Evolutionary conservation across 1,140 invertebrate species (phyloP).

Genomic region (Mizuhopecten yessoensis): DNA sequence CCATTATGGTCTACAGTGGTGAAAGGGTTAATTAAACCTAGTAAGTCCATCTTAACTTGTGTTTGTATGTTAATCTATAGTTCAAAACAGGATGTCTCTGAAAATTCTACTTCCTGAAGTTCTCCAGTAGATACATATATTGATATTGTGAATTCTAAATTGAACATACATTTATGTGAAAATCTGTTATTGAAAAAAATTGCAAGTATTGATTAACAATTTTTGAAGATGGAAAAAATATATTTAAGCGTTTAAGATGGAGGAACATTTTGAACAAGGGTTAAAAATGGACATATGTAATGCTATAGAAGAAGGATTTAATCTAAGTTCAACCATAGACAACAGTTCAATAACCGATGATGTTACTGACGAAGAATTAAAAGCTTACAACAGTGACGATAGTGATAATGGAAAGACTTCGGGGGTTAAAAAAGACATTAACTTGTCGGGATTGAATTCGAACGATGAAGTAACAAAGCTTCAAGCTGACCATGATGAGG

Average conservation of each 20-base stretch:
- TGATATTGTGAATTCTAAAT: neutral
- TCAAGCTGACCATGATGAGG: neutral
- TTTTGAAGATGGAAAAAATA: neutral
- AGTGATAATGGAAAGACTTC: neutral
- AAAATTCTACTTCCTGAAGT: neutral
- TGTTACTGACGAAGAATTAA: neutral
- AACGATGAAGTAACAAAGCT: neutral
- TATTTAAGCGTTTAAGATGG: neutral
- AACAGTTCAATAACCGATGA: neutral
- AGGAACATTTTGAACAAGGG: neutral
- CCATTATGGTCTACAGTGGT: too few relatives aligned
- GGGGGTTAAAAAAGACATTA: neutral
- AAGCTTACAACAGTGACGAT: neutral
- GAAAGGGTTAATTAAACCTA: too few relatives aligned
- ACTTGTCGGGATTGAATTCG: neutral
- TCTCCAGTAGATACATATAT: neutral
- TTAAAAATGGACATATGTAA: neutral
- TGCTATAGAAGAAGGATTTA: slow-evolving; percentile 5
- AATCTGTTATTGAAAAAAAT: neutral
- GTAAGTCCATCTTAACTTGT: too few relatives aligned
- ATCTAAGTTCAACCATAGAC: neutral
- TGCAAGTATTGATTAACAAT: neutral
- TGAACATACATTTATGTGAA: neutral
- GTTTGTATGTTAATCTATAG: neutral
- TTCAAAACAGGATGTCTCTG: neutral